Conservation (phyloP, 2,113 vertebrate species). For the Ramphastos sulfuratus region DNA sequence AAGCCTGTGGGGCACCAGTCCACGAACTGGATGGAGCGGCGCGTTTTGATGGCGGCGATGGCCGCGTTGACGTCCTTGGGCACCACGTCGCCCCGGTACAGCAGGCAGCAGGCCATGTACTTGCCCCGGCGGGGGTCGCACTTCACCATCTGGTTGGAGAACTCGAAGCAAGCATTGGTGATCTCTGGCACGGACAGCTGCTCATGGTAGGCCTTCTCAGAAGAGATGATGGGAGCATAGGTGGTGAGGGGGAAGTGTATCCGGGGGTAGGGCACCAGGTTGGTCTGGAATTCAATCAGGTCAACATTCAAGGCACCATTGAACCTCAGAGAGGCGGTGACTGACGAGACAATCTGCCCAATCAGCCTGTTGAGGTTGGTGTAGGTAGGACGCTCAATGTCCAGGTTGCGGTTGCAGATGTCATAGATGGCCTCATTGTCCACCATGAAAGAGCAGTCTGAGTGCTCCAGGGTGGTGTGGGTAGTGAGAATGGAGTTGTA, state of each 20-base stretch:
- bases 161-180: constrained; percentile 74
- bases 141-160: constrained; percentile 59
- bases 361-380: constrained; percentile 71
- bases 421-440: constrained; percentile 84
- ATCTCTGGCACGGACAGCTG: constrained; percentile 72
- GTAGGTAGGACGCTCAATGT: constrained; percentile 71
- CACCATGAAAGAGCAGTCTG: constrained; percentile 82
- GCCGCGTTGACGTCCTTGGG: too few relatives aligned
- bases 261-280: constrained; percentile 70
- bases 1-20: constrained; percentile 75
- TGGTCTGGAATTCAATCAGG: constrained; percentile 72
- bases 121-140: too few relatives aligned
- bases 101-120: too few relatives aligned
- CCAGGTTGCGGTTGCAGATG: constrained; percentile 74
- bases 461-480: constrained; percentile 83
- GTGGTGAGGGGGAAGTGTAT: constrained; percentile 73
- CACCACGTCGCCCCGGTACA: too few relatives aligned
- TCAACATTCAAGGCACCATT: constrained; percentile 72
- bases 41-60: too few relatives aligned
- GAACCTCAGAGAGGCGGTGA: constrained; percentile 68
- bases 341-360: constrained; percentile 62
- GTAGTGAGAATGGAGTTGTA: constrained; percentile 86
- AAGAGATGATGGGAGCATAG: constrained; percentile 61
- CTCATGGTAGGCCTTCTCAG: constrained; percentile 66
- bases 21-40: constrained; percentile 73